phyloP scores from a whole-genome alignment of 2,113 vertebrate species.

The Misgurnus mizolepis region DNA sequence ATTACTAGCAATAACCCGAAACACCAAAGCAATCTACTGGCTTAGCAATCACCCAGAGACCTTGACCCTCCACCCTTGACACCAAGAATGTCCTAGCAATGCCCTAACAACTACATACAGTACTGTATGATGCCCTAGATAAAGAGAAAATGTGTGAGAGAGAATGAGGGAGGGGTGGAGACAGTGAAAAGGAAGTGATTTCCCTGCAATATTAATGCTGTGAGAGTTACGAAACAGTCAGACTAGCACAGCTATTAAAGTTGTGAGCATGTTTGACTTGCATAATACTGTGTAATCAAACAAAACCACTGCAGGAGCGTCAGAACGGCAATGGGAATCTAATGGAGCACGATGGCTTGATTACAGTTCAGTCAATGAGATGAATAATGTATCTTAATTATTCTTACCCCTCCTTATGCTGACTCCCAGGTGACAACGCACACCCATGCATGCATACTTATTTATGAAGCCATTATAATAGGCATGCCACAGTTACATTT shows the following conservation, averaged over 20 bases:
- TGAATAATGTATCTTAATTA: slow-evolving; percentile 38
- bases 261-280: slow-evolving; percentile 17
- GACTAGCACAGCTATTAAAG: not conserved
- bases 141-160: too few relatives aligned
- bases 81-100: too few relatives aligned
- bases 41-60: too few relatives aligned
- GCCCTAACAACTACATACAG: too few relatives aligned
- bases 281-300: slow-evolving; percentile 24
- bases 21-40: too few relatives aligned
- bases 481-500: slow-evolving; percentile 11
- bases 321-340: slow-evolving; percentile 7
- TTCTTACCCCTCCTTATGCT: not conserved
- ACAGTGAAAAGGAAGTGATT: not conserved
- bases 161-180: too few relatives aligned
- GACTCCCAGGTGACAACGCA: slow-evolving; percentile 8
- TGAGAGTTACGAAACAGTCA: slow-evolving; percentile 9
- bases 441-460: slow-evolving; percentile 18
- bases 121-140: too few relatives aligned
- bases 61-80: too few relatives aligned
- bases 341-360: slow-evolving; percentile 31
- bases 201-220: slow-evolving; percentile 37
- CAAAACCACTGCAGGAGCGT: not conserved
- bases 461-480: slow-evolving; percentile 10
- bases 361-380: not conserved
- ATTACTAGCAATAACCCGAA: too few relatives aligned